Percentiles rank a stretch among this genome's conserved stretches.
Evolutionary conservation across 2,888 invertebrate genomes (phyloP).

Genomic region (Hirtodrosophila alboralis): DNA sequence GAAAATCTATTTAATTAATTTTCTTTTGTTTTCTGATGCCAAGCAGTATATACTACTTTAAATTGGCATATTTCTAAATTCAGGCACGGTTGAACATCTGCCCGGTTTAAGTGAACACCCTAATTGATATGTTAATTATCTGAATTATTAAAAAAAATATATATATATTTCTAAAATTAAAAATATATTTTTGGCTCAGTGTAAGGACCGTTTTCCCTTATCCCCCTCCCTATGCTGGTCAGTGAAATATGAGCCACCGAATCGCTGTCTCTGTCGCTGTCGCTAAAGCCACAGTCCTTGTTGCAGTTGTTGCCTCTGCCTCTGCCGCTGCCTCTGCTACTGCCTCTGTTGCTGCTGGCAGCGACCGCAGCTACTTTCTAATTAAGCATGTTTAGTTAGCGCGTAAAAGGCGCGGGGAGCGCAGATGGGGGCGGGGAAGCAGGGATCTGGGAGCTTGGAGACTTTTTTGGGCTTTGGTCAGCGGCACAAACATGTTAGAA

Average conservation of each 20-base stretch:
- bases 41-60: too few species aligned
- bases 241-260: slow-evolving; percentile 69
- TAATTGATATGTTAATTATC: too few species aligned
- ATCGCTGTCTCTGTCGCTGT: slow-evolving; percentile 21
- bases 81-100: too few species aligned
- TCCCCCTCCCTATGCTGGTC: slow-evolving; percentile 32
- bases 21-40: too few species aligned
- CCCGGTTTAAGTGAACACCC: too few species aligned
- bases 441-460: slow-evolving; percentile 8
- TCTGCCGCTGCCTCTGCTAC: slow-evolving; percentile 15
- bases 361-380: slow-evolving; percentile 78
- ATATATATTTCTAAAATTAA: too few species aligned
- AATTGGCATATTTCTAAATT: too few species aligned
- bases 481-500: slow-evolving; percentile 57
- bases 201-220: slow-evolving; percentile 1
- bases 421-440: background rate
- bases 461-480: slow-evolving; percentile 38
- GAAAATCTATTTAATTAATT: too few species aligned
- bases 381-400: slow-evolving; percentile 80
- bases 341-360: slow-evolving; percentile 13
- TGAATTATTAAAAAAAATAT: too few species aligned
- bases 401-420: slow-evolving; percentile 13
- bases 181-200: too few species aligned
- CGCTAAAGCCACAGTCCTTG: slow-evolving; percentile 2
- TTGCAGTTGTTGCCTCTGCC: slow-evolving; percentile 2